These are phyloP conservation scores for Taxidea taxus DNA, from an alignment of 2,113 vertebrate genomes.

Conservation along the genomic window DNA sequence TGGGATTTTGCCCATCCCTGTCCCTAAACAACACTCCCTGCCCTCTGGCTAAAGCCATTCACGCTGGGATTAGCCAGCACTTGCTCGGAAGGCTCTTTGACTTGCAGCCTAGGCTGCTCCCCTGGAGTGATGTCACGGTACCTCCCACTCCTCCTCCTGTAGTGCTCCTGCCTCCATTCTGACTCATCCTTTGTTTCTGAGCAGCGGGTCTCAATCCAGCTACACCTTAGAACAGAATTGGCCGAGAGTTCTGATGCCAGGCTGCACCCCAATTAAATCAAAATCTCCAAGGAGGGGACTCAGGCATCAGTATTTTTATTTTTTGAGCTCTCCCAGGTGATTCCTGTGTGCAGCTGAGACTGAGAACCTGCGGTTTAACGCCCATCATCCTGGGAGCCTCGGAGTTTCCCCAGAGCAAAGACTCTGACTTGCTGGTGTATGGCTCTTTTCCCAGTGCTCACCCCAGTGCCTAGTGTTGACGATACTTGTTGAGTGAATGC, in stretches of 20 bases:
- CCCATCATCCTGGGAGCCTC: neutral
- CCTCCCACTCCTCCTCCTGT: neutral
- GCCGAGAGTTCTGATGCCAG: neutral
- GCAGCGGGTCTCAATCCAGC: neutral
- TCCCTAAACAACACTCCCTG: neutral
- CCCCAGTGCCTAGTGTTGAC: neutral
- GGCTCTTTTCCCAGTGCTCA: neutral
- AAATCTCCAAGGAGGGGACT: neutral
- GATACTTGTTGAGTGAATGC: neutral
- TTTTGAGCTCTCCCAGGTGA: neutral
- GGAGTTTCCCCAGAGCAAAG: neutral
- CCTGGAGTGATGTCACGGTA: fast-evolving
- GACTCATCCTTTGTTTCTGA: neutral
- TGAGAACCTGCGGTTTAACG: neutral
- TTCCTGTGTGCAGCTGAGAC: neutral
- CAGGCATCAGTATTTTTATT: neutral
- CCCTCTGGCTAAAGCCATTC: neutral
- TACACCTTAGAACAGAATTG: too few relatives aligned
- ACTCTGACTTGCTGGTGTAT: neutral
- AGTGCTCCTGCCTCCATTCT: fast-evolving
- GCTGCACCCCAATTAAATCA: neutral
- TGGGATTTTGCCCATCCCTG: neutral
- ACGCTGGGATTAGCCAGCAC: too few relatives aligned
- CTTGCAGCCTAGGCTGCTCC: too few relatives aligned
- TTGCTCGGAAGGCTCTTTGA: neutral